phyloP scores from a whole-genome alignment of 2,113 vertebrate genomes.

The Tragelaphus strepsiceros region DNA sequence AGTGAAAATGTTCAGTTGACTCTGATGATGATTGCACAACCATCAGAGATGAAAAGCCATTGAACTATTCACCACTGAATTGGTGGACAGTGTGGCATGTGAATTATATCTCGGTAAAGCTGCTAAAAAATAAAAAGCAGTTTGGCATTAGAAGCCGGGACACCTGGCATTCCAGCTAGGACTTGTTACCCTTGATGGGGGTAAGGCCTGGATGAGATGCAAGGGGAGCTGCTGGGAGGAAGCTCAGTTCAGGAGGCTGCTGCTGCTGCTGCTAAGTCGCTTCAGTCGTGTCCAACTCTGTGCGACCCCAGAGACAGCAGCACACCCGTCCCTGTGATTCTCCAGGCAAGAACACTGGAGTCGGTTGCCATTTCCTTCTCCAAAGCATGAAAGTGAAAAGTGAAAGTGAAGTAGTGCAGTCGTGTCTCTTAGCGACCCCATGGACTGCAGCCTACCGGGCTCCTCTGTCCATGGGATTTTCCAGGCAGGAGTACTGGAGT shows the following conservation, averaged over 20 bases:
- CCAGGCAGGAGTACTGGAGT: too few relatives aligned
- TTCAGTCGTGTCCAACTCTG: too few relatives aligned
- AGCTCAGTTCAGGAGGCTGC: neutral
- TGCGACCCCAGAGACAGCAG: too few relatives aligned
- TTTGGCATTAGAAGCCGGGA: neutral
- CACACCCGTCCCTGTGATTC: too few relatives aligned
- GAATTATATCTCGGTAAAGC: neutral
- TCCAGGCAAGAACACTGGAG: too few relatives aligned
- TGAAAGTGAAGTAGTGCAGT: too few relatives aligned
- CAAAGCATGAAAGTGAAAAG: too few relatives aligned
- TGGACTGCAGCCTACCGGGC: too few relatives aligned
- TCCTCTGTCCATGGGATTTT: too few relatives aligned
- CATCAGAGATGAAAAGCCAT: neutral
- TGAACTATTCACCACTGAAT: neutral
- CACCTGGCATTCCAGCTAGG: neutral
- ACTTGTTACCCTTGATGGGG: fast-evolving
- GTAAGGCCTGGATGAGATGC: neutral
- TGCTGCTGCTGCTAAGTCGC: too few relatives aligned
- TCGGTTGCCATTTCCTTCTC: too few relatives aligned
- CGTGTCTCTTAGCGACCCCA: too few relatives aligned
- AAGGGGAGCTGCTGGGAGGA: neutral
- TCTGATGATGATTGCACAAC: neutral
- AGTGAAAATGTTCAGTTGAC: neutral
- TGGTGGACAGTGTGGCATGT: neutral
- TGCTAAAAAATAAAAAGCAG: neutral